Percentiles rank a stretch among this genome's conserved stretches.
These are phyloP conservation scores for Zapus hudsonius DNA, from an alignment of 2,113 vertebrate genomes.

Conservation along the genomic window DNA sequence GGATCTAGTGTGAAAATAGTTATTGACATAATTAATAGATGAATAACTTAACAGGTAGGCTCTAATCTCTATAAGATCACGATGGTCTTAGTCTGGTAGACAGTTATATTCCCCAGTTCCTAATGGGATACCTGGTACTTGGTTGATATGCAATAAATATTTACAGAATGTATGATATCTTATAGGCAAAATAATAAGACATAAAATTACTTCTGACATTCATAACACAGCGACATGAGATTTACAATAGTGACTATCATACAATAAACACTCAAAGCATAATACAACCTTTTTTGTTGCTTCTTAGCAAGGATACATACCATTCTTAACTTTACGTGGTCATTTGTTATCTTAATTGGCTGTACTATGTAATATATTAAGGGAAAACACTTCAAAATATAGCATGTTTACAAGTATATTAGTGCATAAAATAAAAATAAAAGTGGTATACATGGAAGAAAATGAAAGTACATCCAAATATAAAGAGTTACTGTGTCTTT, in stretches of 20 bases:
- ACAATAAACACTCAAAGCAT: slow-evolving; percentile 43
- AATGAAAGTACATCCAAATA: slow-evolving; percentile 14
- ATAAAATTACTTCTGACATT: slow-evolving; percentile 29
- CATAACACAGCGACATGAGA: not conserved
- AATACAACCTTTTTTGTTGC: slow-evolving; percentile 41
- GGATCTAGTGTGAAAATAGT: slow-evolving; percentile 7
- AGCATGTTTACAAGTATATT: slow-evolving; percentile 2
- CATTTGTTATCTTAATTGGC: slow-evolving; percentile 16
- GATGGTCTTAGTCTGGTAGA: not conserved
- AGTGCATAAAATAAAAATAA: slow-evolving; percentile 49
- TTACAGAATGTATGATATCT: slow-evolving; percentile 31
- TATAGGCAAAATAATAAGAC: slow-evolving; percentile 10
- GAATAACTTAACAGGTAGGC: not conserved
- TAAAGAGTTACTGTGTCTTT: slow-evolving; percentile 27
- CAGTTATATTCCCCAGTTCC: not conserved
- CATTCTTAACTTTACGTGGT: slow-evolving; percentile 36
- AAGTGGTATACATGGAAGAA: slow-evolving; percentile 19
- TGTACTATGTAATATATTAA: slow-evolving; percentile 30
- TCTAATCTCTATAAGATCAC: not conserved
- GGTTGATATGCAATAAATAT: slow-evolving; percentile 37
- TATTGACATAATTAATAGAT: not conserved
- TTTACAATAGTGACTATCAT: slow-evolving; percentile 36
- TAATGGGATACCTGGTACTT: not conserved
- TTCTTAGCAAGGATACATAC: slow-evolving; percentile 34
- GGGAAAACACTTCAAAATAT: slow-evolving; percentile 38